phyloP scores from a whole-genome alignment of 2,797 vertebrate genomes.

The Nyctalus aviator region DNA sequence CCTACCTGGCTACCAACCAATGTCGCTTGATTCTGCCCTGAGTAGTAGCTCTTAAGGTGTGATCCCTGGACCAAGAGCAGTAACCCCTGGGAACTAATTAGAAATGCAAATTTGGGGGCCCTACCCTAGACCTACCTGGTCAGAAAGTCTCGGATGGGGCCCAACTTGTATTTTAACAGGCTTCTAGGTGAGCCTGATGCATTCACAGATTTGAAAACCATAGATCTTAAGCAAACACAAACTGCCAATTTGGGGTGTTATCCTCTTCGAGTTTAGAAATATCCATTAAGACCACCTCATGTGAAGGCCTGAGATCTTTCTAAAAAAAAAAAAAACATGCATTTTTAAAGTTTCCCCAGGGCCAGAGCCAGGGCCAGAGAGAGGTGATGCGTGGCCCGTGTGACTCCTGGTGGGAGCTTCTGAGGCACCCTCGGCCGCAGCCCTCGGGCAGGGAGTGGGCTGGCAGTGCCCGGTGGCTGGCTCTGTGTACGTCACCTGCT shows the following conservation, averaged over 20 bases:
- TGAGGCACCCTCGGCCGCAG: background rate
- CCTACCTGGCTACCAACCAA: background rate
- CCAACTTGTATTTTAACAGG: background rate
- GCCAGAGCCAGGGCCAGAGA: background rate
- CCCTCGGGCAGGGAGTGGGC: background rate
- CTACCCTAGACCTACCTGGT: background rate
- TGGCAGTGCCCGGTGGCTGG: background rate
- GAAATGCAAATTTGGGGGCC: background rate
- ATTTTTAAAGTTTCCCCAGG: background rate
- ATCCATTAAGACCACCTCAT: background rate
- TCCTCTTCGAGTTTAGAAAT: background rate
- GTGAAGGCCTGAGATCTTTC: background rate
- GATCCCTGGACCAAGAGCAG: background rate
- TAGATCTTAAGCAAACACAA: background rate
- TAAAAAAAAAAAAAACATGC: background rate
- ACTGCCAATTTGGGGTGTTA: background rate
- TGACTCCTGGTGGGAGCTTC: background rate
- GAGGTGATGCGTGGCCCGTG: background rate
- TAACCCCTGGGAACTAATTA: background rate
- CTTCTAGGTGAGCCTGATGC: background rate
- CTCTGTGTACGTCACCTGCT: slow-evolving; percentile 57
- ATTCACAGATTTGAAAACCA: background rate
- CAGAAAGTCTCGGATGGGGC: background rate
- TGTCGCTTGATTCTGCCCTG: background rate
- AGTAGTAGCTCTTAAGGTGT: background rate